Base-by-base conservation (phyloP, 2,888 invertebrate species). In the Aspidiotus destructor region DNA sequence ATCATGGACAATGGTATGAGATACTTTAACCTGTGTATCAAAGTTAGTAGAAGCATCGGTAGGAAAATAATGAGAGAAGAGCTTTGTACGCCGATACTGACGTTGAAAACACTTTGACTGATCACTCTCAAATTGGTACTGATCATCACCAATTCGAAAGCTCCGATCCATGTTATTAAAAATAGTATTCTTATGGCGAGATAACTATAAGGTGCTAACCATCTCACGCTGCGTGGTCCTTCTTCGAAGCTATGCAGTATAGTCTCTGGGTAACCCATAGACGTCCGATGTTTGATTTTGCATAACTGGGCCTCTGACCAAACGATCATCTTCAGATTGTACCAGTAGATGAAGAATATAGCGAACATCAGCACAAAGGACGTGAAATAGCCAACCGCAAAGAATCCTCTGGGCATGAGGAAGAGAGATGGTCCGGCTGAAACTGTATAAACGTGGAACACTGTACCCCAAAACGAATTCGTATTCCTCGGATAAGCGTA, bases 1-100 rank as follows among this genome's bases (percentile, higher is more conserved):
- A 92, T 78, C 8, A 90, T 86, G 0, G 96, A 95, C 76, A 93
- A 88, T 0, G 93, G 92, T 0, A 95, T 91, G 73, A 97, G 79
- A 71, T 87, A 84, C 77, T 92, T 92, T 28, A 96, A 80, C 75
- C 92, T 91, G 68, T 87, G 81, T 72, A 90, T 85, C 81, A 86
- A 90, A 77, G 89, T 89, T 74, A 92, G 86, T 7, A 89, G 77
- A 62, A 92, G 83, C 73, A 92, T 79, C 8, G 77, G 77, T 9
- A 77, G 8, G 1, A 76, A 70, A 15, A 76, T 65, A 16, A 75
- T 72, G 8, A 73, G 54, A 73, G 73, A 73, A 69, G 72, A 73
- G 16, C 72, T 42, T 13, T 73, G 70, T 1, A 58, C 11, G 13
- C 60, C 41, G 9, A 73, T 69, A 60, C 72, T 41, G 16, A 17